phyloP scores from a whole-genome alignment of 1,140 invertebrate genomes.

The Drosophila azteca region DNA sequence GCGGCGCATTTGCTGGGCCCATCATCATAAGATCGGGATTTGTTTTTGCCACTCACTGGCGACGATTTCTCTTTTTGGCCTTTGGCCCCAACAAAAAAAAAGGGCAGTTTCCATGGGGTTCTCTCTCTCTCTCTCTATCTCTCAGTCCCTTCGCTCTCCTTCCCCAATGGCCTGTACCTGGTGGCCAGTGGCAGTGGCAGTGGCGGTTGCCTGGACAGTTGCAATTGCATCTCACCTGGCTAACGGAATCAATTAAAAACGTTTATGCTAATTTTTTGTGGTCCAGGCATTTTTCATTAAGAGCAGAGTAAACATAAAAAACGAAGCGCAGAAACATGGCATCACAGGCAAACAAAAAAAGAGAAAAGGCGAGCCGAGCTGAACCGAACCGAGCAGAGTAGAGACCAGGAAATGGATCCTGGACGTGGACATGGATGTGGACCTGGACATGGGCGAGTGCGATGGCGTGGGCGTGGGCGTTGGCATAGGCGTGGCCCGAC shows the following conservation, averaged over 20 bases:
- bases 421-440: slow-evolving; percentile 23
- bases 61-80: slow-evolving; percentile 33
- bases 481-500: slow-evolving; percentile 46
- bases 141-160: too few relatives aligned
- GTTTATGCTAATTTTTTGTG: slow-evolving; percentile 70
- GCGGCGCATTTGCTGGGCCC: neutral
- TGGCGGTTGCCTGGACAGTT: slow-evolving; percentile 8
- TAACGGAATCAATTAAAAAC: slow-evolving; percentile 66
- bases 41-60: slow-evolving; percentile 22
- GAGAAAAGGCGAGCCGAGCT: neutral
- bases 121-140: too few relatives aligned
- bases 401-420: slow-evolving; percentile 39
- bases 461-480: slow-evolving; percentile 21
- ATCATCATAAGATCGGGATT: slow-evolving; percentile 3
- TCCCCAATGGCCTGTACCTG: neutral
- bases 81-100: neutral
- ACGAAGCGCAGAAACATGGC: neutral
- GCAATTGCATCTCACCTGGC: slow-evolving; percentile 47
- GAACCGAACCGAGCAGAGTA: slow-evolving; percentile 4
- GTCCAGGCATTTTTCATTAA: slow-evolving; percentile 65
- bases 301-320: slow-evolving; percentile 58
- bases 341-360: slow-evolving; percentile 18
- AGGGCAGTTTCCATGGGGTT: slow-evolving; percentile 3
- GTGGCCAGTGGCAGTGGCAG: neutral
- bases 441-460: neutral